Evolutionary conservation across 2,888 invertebrate species (phyloP), one percentile per base, ranked within the genome.

Genomic region (Prosopocoilus inquinatus): DNA sequence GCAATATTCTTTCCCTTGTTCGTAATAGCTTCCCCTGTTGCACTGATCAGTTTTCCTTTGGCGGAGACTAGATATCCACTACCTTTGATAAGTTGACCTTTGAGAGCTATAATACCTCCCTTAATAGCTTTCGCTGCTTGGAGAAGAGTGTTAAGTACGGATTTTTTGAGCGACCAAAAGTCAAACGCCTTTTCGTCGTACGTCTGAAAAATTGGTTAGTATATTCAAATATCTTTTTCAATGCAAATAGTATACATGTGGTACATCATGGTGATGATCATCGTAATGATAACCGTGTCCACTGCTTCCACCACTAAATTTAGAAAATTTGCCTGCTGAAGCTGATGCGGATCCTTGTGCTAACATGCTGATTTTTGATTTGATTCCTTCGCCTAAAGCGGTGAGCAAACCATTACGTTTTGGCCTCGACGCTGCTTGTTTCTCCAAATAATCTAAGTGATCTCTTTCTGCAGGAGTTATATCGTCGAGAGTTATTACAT

Each of bases 121-220:
- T 91, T 90, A 60, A 94, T 90, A 9, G 93, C 92, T 71, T 93
- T 93, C 1, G 91, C 88, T 0, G 93, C 92, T 82, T 93, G 91
- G 70, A 93, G 84, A 8, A 94, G 80, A 2, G 92, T 91, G 75
- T 87, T 87, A 11, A 92, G 78, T 57, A 93, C 88, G 0, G 90
- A 89, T 71, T 90, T 90, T 77, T 92, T 92, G 68, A 92, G 79
- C 13, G 87, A 84, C 87, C 87, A 90, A 32, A 71, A 70, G 51
- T 77, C 75, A 55, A 73, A 70, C 2, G 67, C 64, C 58, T 73
- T 72, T 28, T 70, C 66, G 39, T 69, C 70, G 59, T 72, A 65
- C 28, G 60, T 57, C 71, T 70, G 61, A 16, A 68, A 68, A 11
- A 44, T 11, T 41, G 13, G 43, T 16, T 43, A 41, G 9, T 41